Conservation (phyloP, 2,888 invertebrate species). For the Allophyes oxyacanthae region DNA sequence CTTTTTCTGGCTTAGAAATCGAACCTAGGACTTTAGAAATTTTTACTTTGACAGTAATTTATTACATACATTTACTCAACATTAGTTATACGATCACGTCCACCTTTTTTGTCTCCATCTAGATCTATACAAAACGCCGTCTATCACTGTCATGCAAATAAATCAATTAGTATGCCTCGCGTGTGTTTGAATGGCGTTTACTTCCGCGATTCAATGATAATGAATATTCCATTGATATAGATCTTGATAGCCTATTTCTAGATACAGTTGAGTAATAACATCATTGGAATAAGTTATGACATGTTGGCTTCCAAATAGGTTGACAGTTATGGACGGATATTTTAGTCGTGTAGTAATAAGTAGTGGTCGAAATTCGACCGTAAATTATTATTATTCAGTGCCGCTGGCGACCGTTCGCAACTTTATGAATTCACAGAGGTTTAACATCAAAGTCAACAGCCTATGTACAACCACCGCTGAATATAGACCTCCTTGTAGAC, state of each 20-base stretch:
- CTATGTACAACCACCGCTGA: no score
- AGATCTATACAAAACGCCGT: slow-evolving; percentile 45
- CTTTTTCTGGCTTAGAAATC: no score
- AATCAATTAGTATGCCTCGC: slow-evolving; percentile 53
- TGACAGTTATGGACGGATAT: slow-evolving; percentile 25
- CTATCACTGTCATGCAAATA: slow-evolving; percentile 53
- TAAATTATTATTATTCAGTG: no score
- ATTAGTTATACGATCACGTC: background rate
- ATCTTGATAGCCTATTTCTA: slow-evolving; percentile 49
- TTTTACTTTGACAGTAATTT: no score
- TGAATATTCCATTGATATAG: slow-evolving; percentile 48
- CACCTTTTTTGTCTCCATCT: slow-evolving; percentile 32
- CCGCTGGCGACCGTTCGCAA: no score
- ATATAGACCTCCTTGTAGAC: no score
- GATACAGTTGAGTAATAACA: slow-evolving; percentile 41
- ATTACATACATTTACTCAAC: no score
- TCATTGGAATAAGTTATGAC: slow-evolving; percentile 44
- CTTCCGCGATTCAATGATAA: slow-evolving; percentile 52
- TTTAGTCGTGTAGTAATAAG: slow-evolving; percentile 2
- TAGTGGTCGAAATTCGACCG: no score
- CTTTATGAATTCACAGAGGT: no score
- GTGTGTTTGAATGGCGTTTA: slow-evolving; percentile 56
- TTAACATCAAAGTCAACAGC: no score
- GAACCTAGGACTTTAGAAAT: no score
- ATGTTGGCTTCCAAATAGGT: slow-evolving; percentile 25